A percentile compares a stretch with the other conserved stretches of the same genome.
Conservation (phyloP, 2,797 vertebrate genomes). For the Carcharodon carcharias region DNA sequence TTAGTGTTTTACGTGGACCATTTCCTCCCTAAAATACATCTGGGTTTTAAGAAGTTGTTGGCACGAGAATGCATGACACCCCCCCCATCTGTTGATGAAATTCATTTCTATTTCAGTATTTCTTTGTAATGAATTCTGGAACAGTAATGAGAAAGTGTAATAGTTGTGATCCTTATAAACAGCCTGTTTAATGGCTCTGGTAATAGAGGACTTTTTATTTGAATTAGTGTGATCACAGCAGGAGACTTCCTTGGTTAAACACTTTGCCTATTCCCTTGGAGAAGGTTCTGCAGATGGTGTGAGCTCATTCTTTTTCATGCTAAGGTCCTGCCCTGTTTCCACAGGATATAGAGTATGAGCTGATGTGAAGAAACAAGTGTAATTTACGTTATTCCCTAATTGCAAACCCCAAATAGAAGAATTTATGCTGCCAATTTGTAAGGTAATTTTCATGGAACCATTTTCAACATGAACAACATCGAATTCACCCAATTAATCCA, state of each 20-base stretch:
- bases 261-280: constrained; percentile 34
- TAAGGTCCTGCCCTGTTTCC: constrained; percentile 45
- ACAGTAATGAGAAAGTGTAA: not conserved
- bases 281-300: constrained; percentile 45
- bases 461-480: not conserved
- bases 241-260: constrained; percentile 43
- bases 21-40: constrained; percentile 10
- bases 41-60: constrained; percentile 19
- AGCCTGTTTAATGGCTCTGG: constrained; percentile 31
- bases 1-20: not conserved
- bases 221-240: constrained; percentile 39
- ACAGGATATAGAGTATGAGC: constrained; percentile 44
- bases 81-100: constrained; percentile 36
- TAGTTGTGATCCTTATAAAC: constrained; percentile 37
- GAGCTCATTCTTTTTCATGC: constrained; percentile 45
- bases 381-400: constrained; percentile 39
- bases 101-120: constrained; percentile 40
- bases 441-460: not conserved
- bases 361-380: constrained; percentile 39
- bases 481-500: not conserved
- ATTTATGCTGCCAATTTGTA: not conserved
- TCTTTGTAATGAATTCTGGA: constrained; percentile 41
- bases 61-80: not conserved
- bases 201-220: constrained; percentile 41
- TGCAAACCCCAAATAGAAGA: constrained; percentile 3